phyloP scores from a whole-genome alignment of 2,888 invertebrate species.

The Diploptera punctata region DNA sequence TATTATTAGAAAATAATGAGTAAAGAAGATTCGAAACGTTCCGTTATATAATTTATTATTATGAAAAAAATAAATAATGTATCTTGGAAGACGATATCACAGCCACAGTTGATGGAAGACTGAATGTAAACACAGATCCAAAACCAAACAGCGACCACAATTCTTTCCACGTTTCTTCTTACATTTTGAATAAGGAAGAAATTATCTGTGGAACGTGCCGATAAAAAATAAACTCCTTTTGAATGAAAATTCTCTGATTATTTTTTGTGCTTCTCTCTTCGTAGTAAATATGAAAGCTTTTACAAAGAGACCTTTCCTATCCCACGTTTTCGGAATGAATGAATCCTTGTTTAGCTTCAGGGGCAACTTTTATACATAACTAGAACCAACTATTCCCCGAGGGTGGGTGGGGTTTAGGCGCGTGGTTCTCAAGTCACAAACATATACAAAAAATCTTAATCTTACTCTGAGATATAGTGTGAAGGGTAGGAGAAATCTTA shows the following conservation, averaged over 20 bases:
- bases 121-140: background rate
- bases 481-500: background rate
- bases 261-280: background rate
- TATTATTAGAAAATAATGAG: too few relatives aligned
- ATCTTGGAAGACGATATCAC: too few relatives aligned
- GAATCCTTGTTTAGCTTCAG: conserved; percentile 13
- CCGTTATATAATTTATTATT: too few relatives aligned
- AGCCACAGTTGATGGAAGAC: background rate
- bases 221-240: background rate
- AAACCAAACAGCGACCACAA: too few relatives aligned
- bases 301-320: background rate
- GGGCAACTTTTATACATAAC: conserved; percentile 7
- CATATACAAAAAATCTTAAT: background rate
- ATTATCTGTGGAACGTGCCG: too few relatives aligned
- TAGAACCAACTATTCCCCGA: background rate
- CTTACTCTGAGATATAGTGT: background rate
- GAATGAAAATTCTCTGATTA: background rate
- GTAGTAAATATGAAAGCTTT: background rate
- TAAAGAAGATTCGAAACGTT: too few relatives aligned
- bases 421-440: background rate
- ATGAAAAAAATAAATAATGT: too few relatives aligned
- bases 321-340: background rate
- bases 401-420: background rate
- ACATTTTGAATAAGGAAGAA: background rate
- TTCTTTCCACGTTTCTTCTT: too few relatives aligned